These are phyloP conservation scores for Mesocentrotus franciscanus DNA, from an alignment of 53 echinoderm and acorn worm genomes.

Conservation along the genomic window DNA sequence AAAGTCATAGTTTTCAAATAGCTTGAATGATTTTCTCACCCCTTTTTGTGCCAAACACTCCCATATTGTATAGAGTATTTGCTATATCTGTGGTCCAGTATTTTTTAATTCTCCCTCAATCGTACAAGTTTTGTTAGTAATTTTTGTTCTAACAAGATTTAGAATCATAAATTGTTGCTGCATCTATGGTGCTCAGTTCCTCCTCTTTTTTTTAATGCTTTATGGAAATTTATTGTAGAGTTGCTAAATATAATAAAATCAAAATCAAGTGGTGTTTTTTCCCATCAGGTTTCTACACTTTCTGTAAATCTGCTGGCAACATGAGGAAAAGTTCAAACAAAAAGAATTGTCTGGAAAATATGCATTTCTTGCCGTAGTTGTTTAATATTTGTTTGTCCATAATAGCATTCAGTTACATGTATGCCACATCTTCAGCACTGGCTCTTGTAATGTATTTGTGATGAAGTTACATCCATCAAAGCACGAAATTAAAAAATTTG, in stretches of 20 bases:
- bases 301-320: not conserved
- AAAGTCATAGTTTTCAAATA: not conserved
- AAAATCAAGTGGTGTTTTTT: not conserved
- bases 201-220: not conserved
- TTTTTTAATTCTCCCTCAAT: not conserved
- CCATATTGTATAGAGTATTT: not conserved
- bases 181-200: not conserved
- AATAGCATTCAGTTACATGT: not conserved
- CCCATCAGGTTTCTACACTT: not conserved
- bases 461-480: not conserved
- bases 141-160: not conserved
- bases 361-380: conserved; percentile 43
- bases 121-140: not conserved
- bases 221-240: not conserved
- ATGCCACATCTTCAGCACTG: not conserved
- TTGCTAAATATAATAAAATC: not conserved
- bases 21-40: not conserved
- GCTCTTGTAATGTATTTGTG: not conserved
- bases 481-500: not conserved
- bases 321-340: not conserved
- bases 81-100: not conserved
- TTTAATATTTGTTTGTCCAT: not conserved
- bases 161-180: not conserved
- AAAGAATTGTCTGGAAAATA: not conserved
- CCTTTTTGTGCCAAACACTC: not conserved